Conservation (phyloP, 2,888 invertebrate genomes). For the Abrostola tripartita region DNA sequence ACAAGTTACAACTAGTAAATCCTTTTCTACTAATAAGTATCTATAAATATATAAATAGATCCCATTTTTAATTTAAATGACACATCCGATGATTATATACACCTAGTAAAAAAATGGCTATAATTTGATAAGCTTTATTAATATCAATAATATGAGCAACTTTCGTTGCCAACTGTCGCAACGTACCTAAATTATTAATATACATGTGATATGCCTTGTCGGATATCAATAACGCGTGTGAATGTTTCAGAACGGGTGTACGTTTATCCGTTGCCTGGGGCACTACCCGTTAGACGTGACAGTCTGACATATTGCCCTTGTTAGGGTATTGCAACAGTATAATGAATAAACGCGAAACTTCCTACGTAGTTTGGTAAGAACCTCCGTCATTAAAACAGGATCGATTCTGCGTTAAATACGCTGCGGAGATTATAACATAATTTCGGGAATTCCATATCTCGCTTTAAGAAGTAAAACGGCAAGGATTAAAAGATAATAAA, state of each 20-base stretch:
- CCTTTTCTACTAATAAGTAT: too few species aligned
- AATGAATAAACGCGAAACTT: conserved; percentile 3
- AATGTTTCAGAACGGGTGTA: conserved; percentile 14
- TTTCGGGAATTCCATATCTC: neutral
- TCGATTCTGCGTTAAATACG: neutral
- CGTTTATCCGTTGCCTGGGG: conserved; percentile 11
- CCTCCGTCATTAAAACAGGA: neutral
- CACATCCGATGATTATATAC: too few species aligned
- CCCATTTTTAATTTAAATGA: too few species aligned
- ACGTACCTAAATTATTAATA: conserved; percentile 5
- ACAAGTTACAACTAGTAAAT: too few species aligned
- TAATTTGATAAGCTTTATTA: too few species aligned
- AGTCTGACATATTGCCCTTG: conserved; percentile 16
- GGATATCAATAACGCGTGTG: conserved; percentile 3
- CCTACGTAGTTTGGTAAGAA: neutral
- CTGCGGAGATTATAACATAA: neutral
- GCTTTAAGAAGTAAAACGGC: neutral
- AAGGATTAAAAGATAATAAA: too few species aligned
- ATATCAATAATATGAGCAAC: too few species aligned
- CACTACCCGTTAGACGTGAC: conserved; percentile 13
- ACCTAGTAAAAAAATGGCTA: too few species aligned
- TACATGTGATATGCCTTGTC: neutral
- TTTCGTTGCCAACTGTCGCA: too few species aligned
- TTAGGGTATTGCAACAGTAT: neutral
- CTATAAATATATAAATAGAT: too few species aligned